Base-by-base conservation (phyloP, 1,140 invertebrate genomes). In the Cardiocondyla obscurior region DNA sequence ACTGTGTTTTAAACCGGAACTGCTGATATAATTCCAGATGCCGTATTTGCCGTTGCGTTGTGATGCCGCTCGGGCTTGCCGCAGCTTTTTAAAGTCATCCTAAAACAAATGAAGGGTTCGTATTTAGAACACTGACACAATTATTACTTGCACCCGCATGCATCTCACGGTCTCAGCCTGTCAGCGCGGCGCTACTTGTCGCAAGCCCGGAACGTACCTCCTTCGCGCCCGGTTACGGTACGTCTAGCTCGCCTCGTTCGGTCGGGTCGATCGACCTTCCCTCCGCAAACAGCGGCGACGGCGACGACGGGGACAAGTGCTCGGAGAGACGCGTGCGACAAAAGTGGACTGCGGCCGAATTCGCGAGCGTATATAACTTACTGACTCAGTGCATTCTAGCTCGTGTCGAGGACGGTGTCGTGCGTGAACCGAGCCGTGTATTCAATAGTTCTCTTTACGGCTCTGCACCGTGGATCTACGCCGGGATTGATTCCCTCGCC, bases 201-300 rank as follows among this genome's bases (percentile, higher is more conserved):
- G 22, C 22, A 10, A 60, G 30, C 30, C 22, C 12, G 25, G 16
- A 58, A 19, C 19, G 30, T 14, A 1, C 14, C 39, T 16, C 62
- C 60, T 64, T 65, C 22, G 46, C 46, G 28, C n/a, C 30, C 46
- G 65, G 44, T n/a, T 49, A n/a, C 42, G 64, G 28, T 19, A 19
- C 64, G 64, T 55, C 49, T 30, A 44, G 14, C 22, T 14, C 25
- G 14, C 22, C 28, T 49, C 69, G 42, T 65, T 22, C 36, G 28
- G 25, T 76, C 14, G 57, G 42, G 73, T 76, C 73, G 58, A 76
- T 76, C 73, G 73, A 76, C 73, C 57, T 76, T 62, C 30, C 28
- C 39, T 64, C 19, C 42, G 57, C 42, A 8, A 42, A 42, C 14
- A 22, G 19, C 39, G 28, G 28, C 42, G 53, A 6, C n/a, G 16